Conservation (phyloP, 2,113 vertebrate genomes). For the Anthoscopus minutus region DNA sequence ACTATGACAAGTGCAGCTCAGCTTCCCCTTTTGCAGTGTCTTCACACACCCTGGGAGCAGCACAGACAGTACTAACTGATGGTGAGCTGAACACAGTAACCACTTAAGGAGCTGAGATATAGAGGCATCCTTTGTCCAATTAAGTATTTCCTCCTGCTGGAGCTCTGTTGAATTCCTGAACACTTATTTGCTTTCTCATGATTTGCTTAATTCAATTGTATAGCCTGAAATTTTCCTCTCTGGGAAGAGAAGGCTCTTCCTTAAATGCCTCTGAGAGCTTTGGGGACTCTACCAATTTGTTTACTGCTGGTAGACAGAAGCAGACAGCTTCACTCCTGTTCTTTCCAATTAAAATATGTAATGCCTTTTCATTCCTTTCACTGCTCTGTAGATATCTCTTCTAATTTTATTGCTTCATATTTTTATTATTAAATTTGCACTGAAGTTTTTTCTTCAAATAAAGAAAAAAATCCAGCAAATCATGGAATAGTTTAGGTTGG, state of each 20-base stretch:
- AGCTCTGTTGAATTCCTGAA: neutral
- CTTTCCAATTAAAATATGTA: neutral
- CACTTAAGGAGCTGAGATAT: neutral
- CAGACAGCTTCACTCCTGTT: neutral
- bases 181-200: neutral
- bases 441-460: neutral
- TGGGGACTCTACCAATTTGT: neutral
- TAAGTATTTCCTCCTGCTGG: neutral
- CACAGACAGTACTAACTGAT: neutral
- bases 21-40: neutral
- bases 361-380: neutral
- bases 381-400: neutral
- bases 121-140: neutral
- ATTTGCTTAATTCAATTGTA: neutral
- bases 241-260: neutral
- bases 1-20: neutral
- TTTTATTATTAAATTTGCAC: neutral
- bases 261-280: neutral
- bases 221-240: neutral
- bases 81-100: neutral
- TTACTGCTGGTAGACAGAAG: neutral
- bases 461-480: neutral
- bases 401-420: neutral
- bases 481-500: neutral
- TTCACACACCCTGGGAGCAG: neutral